phyloP scores from a whole-genome alignment of 2,113 vertebrate species.

The Porphyrio hochstetteri region DNA sequence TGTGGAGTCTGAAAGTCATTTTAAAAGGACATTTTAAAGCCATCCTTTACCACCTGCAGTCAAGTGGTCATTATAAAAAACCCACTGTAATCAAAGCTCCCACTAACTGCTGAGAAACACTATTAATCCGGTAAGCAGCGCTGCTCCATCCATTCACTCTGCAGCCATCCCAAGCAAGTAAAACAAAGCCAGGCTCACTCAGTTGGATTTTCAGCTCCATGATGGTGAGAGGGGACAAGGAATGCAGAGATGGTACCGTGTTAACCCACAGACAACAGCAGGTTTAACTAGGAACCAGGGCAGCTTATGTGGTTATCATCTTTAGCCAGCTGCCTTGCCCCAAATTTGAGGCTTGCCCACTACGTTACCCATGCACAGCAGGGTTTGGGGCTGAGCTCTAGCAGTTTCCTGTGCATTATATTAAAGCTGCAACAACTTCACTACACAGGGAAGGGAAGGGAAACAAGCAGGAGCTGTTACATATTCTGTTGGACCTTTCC shows the following conservation, averaged over 20 bases:
- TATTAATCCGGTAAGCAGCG: not conserved
- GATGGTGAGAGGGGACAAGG: not conserved
- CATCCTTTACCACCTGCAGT: slow-evolving; percentile 49
- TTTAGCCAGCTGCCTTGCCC: not conserved
- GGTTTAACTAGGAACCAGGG: not conserved
- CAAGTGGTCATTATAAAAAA: slow-evolving; percentile 37
- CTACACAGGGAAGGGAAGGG: not conserved
- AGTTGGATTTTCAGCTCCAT: not conserved
- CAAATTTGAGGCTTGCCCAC: not conserved
- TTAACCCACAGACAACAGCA: not conserved
- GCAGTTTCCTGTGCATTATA: not conserved
- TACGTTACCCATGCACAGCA: rapidly evolving
- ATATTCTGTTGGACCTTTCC: not conserved
- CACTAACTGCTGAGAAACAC: slow-evolving; percentile 17
- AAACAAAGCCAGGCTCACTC: rapidly evolving
- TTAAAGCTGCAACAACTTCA: not conserved
- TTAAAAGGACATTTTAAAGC: slow-evolving; percentile 44
- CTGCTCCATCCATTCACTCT: not conserved
- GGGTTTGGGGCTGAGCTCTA: not conserved
- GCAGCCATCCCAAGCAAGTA: not conserved
- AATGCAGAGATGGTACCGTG: rapidly evolving
- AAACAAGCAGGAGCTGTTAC: not conserved
- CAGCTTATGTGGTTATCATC: rapidly evolving
- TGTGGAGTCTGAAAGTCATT: slow-evolving; percentile 24
- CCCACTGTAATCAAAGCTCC: slow-evolving; percentile 33